phyloP scores from a whole-genome alignment of 92 coral and sea anemone genomes.

The Ricordea florida region DNA sequence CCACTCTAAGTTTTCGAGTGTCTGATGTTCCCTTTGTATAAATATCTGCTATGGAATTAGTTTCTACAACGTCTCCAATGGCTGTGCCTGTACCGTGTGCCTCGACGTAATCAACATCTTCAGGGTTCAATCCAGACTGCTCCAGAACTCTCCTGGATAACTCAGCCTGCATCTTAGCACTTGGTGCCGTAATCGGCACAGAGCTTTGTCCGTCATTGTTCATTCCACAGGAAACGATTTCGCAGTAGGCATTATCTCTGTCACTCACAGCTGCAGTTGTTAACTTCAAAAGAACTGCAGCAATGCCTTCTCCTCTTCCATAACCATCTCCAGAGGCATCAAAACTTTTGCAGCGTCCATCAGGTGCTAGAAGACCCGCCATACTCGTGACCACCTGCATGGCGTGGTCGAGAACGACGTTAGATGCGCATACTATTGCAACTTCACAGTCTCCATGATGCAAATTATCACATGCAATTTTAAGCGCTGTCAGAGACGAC shows the following conservation, averaged over 20 bases:
- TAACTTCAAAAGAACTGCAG: conserved; percentile 71
- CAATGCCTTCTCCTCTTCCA: conserved; percentile 88
- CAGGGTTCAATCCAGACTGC: conserved; percentile 56
- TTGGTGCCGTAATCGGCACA: conserved; percentile 87
- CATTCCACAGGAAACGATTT: conserved; percentile 77
- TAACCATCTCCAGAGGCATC: conserved; percentile 87
- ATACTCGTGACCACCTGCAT: conserved; percentile 51
- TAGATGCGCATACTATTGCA: conserved; percentile 86
- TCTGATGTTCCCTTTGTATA: conserved; percentile 49
- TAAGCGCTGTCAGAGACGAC: conserved; percentile 81
- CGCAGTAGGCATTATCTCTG: conserved; percentile 66
- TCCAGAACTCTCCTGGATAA: conserved; percentile 56
- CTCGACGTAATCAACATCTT: conserved; percentile 72
- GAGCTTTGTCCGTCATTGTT: conserved; percentile 90
- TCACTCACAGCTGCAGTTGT: conserved; percentile 45
- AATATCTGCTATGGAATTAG: conserved; percentile 62
- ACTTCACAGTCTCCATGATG: conserved; percentile 66
- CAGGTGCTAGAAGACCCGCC: conserved; percentile 85
- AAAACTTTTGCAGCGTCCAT: conserved; percentile 86
- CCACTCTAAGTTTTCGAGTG: conserved; percentile 57
- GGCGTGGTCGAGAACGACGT: conserved; percentile 42
- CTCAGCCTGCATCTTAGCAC: conserved; percentile 66
- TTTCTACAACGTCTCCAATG: conserved; percentile 83
- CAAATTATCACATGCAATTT: conserved; percentile 63
- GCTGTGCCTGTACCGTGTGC: conserved; percentile 93